Percentiles rank a stretch among this genome's conserved stretches.
phyloP scores from a whole-genome alignment of 2,888 invertebrate genomes.

The Dolichopus griseipennis region DNA sequence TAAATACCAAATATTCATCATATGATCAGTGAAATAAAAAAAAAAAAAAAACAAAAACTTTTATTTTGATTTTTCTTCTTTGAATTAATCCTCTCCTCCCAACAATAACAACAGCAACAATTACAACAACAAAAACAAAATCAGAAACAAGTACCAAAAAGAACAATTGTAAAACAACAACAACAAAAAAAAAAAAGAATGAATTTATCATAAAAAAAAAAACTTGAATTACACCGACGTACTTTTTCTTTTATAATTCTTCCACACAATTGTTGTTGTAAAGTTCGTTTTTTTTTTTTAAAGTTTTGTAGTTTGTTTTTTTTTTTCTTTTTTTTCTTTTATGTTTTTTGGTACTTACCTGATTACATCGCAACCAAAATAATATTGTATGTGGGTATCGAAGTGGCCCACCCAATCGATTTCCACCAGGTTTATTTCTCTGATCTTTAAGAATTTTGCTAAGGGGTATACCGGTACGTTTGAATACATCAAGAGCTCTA shows the following conservation, averaged over 20 bases:
- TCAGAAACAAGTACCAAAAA: no score
- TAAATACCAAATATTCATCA: background rate
- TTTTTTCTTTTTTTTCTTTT: background rate
- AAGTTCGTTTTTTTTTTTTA: background rate
- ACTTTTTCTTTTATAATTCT: constrained; percentile 2
- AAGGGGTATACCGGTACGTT: constrained; percentile 33
- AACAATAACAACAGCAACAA: no score
- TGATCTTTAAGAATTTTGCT: constrained; percentile 35
- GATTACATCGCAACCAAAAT: constrained; percentile 78
- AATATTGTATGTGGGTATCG: constrained; percentile 66
- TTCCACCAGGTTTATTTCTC: constrained; percentile 46
- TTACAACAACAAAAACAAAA: no score
- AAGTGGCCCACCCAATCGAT: constrained; percentile 59
- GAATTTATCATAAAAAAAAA: background rate
- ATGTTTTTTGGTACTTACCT: constrained; percentile 45
- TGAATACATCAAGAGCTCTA: constrained; percentile 39
- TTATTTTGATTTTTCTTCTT: no score
- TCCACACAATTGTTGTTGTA: background rate
- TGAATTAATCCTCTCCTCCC: no score
- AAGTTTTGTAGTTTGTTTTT: background rate
- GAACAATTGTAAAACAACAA: background rate
- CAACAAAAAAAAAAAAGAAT: background rate
- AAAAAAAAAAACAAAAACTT: no score
- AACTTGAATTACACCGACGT: background rate
- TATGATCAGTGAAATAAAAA: background rate